Conservation (phyloP, 2,888 invertebrate genomes). For the Sycophila texana region DNA sequence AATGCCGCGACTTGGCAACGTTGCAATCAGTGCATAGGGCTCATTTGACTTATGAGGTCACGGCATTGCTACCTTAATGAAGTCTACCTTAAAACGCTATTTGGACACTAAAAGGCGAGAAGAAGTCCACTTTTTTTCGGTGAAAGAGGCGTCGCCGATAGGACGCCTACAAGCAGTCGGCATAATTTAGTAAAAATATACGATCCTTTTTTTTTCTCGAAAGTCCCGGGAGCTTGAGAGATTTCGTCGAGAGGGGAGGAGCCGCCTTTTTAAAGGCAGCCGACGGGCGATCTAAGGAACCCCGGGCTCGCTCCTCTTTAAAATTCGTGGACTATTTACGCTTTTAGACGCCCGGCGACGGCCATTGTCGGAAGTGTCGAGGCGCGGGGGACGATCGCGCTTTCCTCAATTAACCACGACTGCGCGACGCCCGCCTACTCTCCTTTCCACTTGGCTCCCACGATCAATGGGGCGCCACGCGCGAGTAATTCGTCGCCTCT, state of each 20-base stretch:
- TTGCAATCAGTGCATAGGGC: too few relatives aligned
- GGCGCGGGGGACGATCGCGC: not conserved
- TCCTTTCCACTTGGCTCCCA: not conserved
- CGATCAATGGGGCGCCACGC: not conserved
- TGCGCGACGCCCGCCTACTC: not conserved
- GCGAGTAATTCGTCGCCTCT: not conserved
- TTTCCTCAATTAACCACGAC: conserved; percentile 31
- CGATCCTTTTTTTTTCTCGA: not conserved
- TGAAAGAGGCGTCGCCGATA: too few relatives aligned
- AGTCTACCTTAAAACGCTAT: too few relatives aligned
- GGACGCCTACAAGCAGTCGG: not conserved
- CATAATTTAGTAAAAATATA: conserved; percentile 17
- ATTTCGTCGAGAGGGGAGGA: conserved; percentile 13
- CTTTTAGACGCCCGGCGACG: conserved; percentile 30
- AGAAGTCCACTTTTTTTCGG: not conserved
- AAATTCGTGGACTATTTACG: conserved; percentile 26
- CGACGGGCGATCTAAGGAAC: conserved; percentile 2
- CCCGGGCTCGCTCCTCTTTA: conserved; percentile 7
- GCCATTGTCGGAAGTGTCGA: conserved; percentile 35
- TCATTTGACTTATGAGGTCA: too few relatives aligned
- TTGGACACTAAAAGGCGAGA: not conserved
- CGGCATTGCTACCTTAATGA: too few relatives aligned
- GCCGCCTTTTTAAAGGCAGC: not conserved
- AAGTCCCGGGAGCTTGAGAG: not conserved
- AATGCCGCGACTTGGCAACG: too few relatives aligned